Base-by-base conservation (phyloP, 2,888 invertebrate species). In the Plemyria rubiginata region DNA sequence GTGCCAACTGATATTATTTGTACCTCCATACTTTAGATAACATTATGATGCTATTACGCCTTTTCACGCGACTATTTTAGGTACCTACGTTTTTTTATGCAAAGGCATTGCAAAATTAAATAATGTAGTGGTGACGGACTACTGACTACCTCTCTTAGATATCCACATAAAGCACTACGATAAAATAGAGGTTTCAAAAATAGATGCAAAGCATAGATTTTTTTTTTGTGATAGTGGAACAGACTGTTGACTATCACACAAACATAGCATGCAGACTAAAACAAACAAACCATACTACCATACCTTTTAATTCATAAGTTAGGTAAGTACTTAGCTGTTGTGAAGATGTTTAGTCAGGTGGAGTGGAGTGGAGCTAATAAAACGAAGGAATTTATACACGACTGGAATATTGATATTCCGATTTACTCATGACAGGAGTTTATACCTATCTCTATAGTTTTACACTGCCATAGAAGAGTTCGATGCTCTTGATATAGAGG, bases 291-390 rank as follows among this genome's bases (percentile, higher is more conserved):
- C 45, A 60, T 52, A 43, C 51, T 36, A 40, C 22, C 45, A 60
- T 52, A 43, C 51, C 41, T 16, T 16, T 6, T 8, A 32, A 13
- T 45, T 45, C 16, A 45, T 45, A 45, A 16, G 9, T 11, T 45
- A 43, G 13, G 5, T 43, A 45, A 11, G 16, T 45, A 16, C 16
- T n/a, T n/a, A n/a, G n/a, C n/a, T 28, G 49, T 60, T 52, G 60
- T 60, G 54, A 38, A 48, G 57, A 56, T 71, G 68, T 71, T 73
- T 73, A 62, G 22, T 65, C 70, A 73, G 70, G 70, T 70, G 72
- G 45, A 56, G 32, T 32, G 8, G 8, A 32, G 32, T 32, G 22
- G 22, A 32, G 60, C 60, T 49, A 55, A 65, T 51, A 57, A 63
- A 54, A 66, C 43, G 46, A 46, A 60, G 58, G 62, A 65, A 67